Evolutionary conservation across 1,140 invertebrate species (phyloP), one percentile per base, ranked within the genome.

Genomic region (Neotoxoptera formosana): DNA sequence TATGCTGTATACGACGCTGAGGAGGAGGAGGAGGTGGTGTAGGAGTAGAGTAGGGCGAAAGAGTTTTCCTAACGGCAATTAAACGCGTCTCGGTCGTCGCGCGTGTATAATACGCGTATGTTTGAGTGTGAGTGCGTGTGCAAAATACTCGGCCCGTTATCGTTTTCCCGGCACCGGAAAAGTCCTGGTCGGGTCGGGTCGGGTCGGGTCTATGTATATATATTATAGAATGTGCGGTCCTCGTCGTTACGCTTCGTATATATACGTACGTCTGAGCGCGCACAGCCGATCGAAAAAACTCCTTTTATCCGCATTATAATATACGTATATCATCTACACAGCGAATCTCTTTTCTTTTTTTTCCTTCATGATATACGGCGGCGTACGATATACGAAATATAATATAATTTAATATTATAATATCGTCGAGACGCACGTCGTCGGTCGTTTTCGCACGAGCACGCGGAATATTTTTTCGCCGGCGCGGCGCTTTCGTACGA

Each of bases 11-110:
- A 7, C 25, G 84, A 1, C 60, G n/a, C 4, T 41, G 41, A 25
- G 25, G 48, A 21, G 11, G 30, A n/a, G 30, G 9, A 11, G n/a
- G n/a, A n/a, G n/a, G n/a, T n/a, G n/a, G n/a, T n/a, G n/a, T n/a
- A 21, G 11, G 30, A n/a, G 30, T 2, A 11, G 9, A n/a, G n/a
- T n/a, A 17, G 41, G 11, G 45, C 30, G 45, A 23, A n/a, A 86
- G 84, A 47, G 21, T 86, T 86, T 47, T 47, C 41, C 84, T 47
- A 86, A 86, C 45, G 84, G 41, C 84, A 86, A 47, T 86, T 86
- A 47, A 86, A 86, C 84, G 23, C 84, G 84, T 86, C 84, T 76
- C 60, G 60, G 60, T 76, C 60, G 60, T 76, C 60, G 60, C 60
- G 25, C 30, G 60, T n/a, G 60, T 67, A 67, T 67, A 67, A n/a